Evolutionary conservation across 2,797 vertebrate species (phyloP), one percentile per base, ranked within the genome.

Genomic region (Megalops cyprinoides): DNA sequence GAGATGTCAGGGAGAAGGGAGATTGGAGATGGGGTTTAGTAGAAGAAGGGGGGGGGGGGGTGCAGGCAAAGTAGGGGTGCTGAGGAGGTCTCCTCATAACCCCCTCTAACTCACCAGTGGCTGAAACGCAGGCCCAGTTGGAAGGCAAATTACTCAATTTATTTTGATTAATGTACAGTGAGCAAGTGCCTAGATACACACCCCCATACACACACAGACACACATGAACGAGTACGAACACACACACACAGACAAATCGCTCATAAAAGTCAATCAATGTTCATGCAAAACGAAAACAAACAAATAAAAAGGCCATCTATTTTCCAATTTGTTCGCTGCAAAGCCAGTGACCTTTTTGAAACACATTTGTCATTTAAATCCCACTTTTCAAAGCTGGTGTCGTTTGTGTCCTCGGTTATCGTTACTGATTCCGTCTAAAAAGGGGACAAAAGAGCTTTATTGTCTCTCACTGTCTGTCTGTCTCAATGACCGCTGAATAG

Each of bases 1-100:
- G 90, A 93, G 92, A 94, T 93, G 95, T 92, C 89, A 90, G 89
- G 92, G 90, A 90, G 88, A 91, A 91, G 90, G 86, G 89, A 91
- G 90, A 91, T 90, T 84, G 85, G 76, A 83, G 78, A 81, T 84
- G 84, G 83, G 87, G 90, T 91, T 83, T 88, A 89, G 86, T 89
- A 83, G 48, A 25, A 34, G 62, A 46, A 39, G 55, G 58, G 44
- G 34, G 37, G 25, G 37, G 28, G 74, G 81, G 74, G 56, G 12
- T 77, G 65, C 81, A 55, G 42, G 85, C 73, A 74, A 58, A 82
- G 81, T 77, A n/a, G 79, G 69, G 73, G 76, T 74, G 74, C 56
- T 48, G 79, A 85, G 74, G 83, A 85, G 88, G 88, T 84, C 87
- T 86, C 83, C 79, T 88, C 20, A 37, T 76, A 49, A 51, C 84